Conservation (phyloP, 2,888 invertebrate genomes). For the Drosophila nr. fundita region DNA sequence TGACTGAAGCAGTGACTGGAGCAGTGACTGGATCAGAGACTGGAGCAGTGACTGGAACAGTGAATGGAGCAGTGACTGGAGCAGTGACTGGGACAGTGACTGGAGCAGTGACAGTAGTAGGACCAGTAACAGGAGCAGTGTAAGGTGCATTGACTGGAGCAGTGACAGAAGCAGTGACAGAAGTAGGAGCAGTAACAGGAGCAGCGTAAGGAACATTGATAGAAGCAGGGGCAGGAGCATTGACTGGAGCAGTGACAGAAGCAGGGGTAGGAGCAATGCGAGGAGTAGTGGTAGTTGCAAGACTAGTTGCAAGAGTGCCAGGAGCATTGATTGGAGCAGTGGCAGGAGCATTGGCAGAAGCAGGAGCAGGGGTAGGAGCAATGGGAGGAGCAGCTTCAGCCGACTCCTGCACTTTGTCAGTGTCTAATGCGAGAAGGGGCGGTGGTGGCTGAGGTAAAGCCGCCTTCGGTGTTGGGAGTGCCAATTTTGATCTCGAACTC, state of each 20-base stretch:
- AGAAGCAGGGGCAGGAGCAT: background rate
- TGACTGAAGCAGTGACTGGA: fast-evolving
- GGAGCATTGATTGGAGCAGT: background rate
- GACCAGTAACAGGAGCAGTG: background rate
- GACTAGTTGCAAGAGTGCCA: background rate
- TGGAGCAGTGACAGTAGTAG: background rate
- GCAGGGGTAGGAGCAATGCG: too few relatives aligned
- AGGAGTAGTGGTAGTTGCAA: too few relatives aligned
- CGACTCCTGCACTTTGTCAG: background rate
- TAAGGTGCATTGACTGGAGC: background rate
- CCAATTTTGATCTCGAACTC: background rate
- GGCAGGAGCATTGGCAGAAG: background rate
- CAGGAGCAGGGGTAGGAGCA: background rate
- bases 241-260: too few relatives aligned
- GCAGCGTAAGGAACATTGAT: background rate
- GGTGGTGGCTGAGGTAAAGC: background rate
- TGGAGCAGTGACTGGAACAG: fast-evolving
- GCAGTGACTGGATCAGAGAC: background rate
- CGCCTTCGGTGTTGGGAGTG: background rate
- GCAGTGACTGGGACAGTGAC: background rate
- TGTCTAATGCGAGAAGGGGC: background rate
- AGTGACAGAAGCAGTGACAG: background rate
- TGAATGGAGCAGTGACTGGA: background rate
- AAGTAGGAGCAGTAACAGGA: background rate
- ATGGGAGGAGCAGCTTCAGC: background rate